Evolutionary conservation across 1,140 invertebrate species (phyloP).

Genomic region (Drosophila serrata): DNA sequence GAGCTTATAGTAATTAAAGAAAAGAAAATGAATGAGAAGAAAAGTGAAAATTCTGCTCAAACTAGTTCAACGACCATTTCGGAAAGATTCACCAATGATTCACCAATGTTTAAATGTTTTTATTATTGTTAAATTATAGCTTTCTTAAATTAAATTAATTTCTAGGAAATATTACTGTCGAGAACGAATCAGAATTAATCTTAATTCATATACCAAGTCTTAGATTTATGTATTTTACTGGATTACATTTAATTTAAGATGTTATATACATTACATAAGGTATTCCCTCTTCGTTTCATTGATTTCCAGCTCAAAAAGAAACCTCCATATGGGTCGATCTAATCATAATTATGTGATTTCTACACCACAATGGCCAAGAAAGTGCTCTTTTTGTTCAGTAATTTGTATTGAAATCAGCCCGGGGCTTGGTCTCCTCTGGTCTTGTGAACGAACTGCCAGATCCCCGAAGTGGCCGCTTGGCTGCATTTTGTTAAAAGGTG

Average conservation of each 20-base stretch:
- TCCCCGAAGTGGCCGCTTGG: slow-evolving; percentile 34
- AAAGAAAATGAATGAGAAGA: background rate
- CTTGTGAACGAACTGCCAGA: background rate
- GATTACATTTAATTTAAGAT: background rate
- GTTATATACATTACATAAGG: background rate
- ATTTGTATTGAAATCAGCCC: slow-evolving; percentile 73
- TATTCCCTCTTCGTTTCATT: background rate
- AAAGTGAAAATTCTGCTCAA: background rate
- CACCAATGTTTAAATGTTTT: background rate
- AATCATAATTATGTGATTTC: slow-evolving; percentile 81
- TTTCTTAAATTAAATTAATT: background rate
- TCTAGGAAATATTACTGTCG: background rate
- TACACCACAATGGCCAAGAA: slow-evolving; percentile 32
- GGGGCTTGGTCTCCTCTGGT: background rate
- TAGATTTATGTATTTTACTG: background rate
- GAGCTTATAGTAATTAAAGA: too few relatives aligned
- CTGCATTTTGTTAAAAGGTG: slow-evolving; percentile 82
- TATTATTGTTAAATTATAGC: background rate
- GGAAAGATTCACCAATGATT: background rate
- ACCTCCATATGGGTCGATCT: slow-evolving; percentile 47
- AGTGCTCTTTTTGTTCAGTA: slow-evolving; percentile 57
- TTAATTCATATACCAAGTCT: background rate
- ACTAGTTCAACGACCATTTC: background rate
- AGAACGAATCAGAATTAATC: background rate
- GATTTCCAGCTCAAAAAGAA: background rate